Conservation (phyloP, 2,113 vertebrate species). For the Oplegnathus fasciatus region DNA sequence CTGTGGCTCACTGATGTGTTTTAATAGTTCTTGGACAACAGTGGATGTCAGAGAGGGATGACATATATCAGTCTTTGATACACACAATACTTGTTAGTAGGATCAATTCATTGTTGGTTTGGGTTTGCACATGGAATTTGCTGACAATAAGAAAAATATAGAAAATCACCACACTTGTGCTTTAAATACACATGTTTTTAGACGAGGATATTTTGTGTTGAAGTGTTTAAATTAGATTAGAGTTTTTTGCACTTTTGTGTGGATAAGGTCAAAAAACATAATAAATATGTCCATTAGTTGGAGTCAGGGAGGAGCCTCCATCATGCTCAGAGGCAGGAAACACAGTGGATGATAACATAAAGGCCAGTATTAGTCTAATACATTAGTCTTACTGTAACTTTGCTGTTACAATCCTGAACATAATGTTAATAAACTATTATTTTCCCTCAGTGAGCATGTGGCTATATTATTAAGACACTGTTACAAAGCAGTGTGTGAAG, state of each 20-base stretch:
- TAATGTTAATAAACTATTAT: neutral
- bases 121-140: too few relatives aligned
- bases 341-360: neutral
- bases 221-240: neutral
- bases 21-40: too few relatives aligned
- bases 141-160: too few relatives aligned
- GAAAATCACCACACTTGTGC: too few relatives aligned
- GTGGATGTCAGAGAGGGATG: too few relatives aligned
- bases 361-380: neutral
- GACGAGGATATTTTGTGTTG: neutral
- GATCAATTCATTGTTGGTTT: too few relatives aligned
- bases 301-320: neutral
- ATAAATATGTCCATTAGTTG: neutral
- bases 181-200: neutral
- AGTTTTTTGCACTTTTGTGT: neutral
- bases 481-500: conserved; percentile 1
- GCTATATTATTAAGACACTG: neutral
- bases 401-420: neutral
- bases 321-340: conserved; percentile 1
- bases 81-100: too few relatives aligned
- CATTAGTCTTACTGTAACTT: neutral
- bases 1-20: too few relatives aligned
- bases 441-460: neutral
- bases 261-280: neutral
- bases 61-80: too few relatives aligned